phyloP scores from a whole-genome alignment of 53 echinoderm and acorn worm species.

The Mesocentrotus franciscanus region DNA sequence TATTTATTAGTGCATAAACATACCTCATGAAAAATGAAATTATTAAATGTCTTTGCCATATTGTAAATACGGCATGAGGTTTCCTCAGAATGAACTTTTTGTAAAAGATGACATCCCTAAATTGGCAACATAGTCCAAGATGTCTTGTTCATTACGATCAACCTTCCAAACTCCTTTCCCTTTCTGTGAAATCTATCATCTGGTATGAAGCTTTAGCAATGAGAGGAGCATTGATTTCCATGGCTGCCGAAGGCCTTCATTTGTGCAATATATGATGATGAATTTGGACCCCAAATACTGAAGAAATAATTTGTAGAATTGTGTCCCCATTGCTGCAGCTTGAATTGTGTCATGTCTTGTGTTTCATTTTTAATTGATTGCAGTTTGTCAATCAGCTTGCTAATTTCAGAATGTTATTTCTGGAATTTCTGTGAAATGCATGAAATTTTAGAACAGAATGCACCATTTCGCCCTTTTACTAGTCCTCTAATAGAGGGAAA shows the following conservation, averaged over 20 bases:
- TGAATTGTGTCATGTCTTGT: not conserved
- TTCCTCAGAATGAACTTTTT: not conserved
- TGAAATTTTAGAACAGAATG: not conserved
- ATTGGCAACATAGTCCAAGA: not conserved
- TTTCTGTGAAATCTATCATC: slow-evolving; percentile 2
- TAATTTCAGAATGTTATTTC: not conserved
- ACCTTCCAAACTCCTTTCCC: not conserved
- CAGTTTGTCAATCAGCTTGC: not conserved
- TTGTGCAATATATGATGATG: slow-evolving; percentile 51
- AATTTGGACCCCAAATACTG: not conserved
- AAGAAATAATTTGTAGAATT: not conserved
- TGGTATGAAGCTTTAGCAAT: not conserved
- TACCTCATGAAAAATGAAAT: not conserved
- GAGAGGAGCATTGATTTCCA: not conserved
- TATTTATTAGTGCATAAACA: not conserved
- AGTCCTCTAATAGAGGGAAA: not conserved
- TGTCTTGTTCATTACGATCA: not conserved
- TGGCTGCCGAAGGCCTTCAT: slow-evolving; percentile 22
- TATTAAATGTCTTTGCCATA: not conserved
- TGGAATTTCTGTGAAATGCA: not conserved
- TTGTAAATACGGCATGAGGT: not conserved
- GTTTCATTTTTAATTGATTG: not conserved
- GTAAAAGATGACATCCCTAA: not conserved
- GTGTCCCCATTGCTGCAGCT: not conserved
- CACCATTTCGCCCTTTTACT: not conserved